Percentiles rank a stretch among this genome's conserved stretches.
Evolutionary conservation across 2,113 vertebrate species (phyloP).

Genomic region (Rhinolophus sinicus): DNA sequence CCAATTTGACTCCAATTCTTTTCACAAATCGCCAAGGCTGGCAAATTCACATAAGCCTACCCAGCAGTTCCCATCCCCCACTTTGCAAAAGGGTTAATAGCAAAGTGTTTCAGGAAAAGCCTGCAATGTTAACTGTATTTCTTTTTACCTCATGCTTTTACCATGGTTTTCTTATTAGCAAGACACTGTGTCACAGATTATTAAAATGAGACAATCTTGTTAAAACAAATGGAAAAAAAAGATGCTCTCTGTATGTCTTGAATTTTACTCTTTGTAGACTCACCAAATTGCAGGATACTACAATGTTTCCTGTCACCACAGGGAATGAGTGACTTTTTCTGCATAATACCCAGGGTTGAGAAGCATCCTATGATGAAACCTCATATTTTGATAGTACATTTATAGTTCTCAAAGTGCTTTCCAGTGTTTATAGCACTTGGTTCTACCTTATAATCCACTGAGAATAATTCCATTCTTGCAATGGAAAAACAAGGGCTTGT

Average conservation of each 20-base stretch:
- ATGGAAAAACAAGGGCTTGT: not conserved
- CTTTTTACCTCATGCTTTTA: not conserved
- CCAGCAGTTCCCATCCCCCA: not conserved
- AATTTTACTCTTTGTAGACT: conserved; percentile 38
- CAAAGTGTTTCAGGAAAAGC: not conserved
- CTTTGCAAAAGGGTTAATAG: not conserved
- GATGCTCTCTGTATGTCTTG: conserved; percentile 37
- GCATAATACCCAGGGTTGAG: not conserved
- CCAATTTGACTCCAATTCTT: not conserved
- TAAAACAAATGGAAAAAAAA: conserved; percentile 70
- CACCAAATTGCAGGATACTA: conserved; percentile 48
- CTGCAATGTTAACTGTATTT: not conserved
- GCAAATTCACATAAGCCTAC: not conserved
- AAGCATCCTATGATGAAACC: conserved; percentile 33
- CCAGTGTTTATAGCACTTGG: not conserved
- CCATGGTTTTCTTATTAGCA: conserved; percentile 59
- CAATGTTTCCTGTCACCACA: conserved; percentile 47
- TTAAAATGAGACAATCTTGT: conserved; percentile 71
- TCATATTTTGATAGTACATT: not conserved
- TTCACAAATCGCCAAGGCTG: not conserved
- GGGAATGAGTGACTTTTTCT: conserved; percentile 40
- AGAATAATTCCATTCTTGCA: not conserved
- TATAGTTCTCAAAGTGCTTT: conserved; percentile 33
- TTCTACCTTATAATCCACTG: not conserved
- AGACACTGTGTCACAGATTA: conserved; percentile 64